phyloP scores from a whole-genome alignment of 2,888 invertebrate genomes.

The Dorcus hopei region DNA sequence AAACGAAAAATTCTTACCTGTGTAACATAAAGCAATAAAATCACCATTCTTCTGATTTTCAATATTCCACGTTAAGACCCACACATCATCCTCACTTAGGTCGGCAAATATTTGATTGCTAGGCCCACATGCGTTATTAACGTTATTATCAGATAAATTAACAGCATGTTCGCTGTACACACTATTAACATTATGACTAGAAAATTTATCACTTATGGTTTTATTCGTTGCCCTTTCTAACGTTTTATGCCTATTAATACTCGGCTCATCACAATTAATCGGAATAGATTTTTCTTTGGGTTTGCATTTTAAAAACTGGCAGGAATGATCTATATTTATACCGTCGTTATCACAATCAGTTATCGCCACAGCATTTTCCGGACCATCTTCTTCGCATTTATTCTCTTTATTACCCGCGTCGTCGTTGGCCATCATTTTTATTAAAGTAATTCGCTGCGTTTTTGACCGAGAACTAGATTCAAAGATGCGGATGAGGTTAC shows the following conservation, averaged over 20 bases:
- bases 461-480: constrained; percentile 14
- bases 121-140: constrained; percentile 7
- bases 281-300: constrained; percentile 29
- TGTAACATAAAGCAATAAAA: constrained; percentile 56
- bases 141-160: neutral
- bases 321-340: constrained; percentile 25
- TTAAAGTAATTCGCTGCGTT: neutral
- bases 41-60: constrained; percentile 50
- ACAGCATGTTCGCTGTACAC: constrained; percentile 8
- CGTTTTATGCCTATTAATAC: constrained; percentile 26
- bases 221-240: constrained; percentile 32
- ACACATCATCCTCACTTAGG: constrained; percentile 46
- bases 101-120: constrained; percentile 32
- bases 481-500: constrained; percentile 36
- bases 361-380: constrained; percentile 13
- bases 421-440: constrained; percentile 21
- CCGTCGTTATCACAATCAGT: constrained; percentile 20
- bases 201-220: constrained; percentile 16
- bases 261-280: constrained; percentile 14
- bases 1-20: constrained; percentile 49
- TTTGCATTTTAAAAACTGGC: constrained; percentile 37
- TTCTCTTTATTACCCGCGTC: constrained; percentile 9
- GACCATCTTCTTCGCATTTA: constrained; percentile 19
- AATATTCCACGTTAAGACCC: constrained; percentile 52
- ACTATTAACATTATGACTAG: constrained; percentile 17